phyloP scores from a whole-genome alignment of 2,888 invertebrate species.

The Pristionchus entomophagus region DNA sequence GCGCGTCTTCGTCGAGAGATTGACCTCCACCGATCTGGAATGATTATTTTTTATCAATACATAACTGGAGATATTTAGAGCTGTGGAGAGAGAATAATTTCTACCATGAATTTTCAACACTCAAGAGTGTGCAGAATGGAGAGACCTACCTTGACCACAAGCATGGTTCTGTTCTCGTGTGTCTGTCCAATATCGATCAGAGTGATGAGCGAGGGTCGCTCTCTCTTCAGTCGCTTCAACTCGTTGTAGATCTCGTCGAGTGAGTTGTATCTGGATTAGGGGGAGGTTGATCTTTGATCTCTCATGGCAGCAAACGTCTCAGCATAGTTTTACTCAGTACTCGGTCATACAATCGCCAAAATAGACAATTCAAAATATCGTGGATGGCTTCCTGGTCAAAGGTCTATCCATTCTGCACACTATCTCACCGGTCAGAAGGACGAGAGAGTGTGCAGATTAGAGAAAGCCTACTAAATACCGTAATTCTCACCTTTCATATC shows the following conservation, averaged over 20 bases:
- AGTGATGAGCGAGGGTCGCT: conserved; percentile 69
- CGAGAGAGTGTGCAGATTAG: too few relatives aligned
- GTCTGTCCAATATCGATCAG: conserved; percentile 74
- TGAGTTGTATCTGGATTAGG: conserved; percentile 55
- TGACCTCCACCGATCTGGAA: conserved; percentile 60
- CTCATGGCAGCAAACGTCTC: background rate
- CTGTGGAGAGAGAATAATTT: background rate
- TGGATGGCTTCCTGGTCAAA: too few relatives aligned
- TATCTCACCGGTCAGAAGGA: too few relatives aligned
- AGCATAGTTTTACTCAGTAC: too few relatives aligned
- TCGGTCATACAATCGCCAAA: too few relatives aligned
- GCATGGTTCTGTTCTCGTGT: conserved; percentile 70
- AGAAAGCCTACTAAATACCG: too few relatives aligned
- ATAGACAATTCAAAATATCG: too few relatives aligned
- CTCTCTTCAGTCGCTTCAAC: conserved; percentile 61
- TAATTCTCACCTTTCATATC: conserved; percentile 29
- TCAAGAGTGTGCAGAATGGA: background rate
- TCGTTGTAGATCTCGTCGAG: conserved; percentile 65
- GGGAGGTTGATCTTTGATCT: conserved; percentile 20
- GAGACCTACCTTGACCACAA: conserved; percentile 64
- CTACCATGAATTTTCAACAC: background rate
- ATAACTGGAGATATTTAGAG: background rate
- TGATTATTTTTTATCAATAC: background rate
- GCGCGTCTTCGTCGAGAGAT: conserved; percentile 57
- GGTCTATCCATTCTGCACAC: too few relatives aligned